Evolutionary conservation across 2,797 vertebrate species (phyloP).

Genomic region (Holocentrus rufus): DNA sequence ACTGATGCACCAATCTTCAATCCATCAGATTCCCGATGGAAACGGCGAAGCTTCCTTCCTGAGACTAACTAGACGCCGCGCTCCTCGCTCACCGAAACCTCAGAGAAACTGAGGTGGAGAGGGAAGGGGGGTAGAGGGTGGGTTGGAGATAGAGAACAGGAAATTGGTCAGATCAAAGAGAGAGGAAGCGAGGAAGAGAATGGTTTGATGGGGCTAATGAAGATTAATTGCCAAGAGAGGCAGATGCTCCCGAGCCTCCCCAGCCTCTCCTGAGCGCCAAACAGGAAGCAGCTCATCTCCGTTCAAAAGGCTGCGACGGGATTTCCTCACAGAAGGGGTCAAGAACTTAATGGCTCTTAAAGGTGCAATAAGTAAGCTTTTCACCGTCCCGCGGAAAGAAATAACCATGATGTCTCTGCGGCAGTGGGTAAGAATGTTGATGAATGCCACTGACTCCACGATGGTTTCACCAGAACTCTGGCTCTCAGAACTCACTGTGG

Average conservation of each 20-base stretch:
- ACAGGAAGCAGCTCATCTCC: conserved; percentile 18
- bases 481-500: no score
- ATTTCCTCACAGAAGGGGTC: conserved; percentile 10
- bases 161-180: conserved; percentile 23
- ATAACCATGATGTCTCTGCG: no score
- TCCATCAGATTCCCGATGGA: conserved; percentile 20
- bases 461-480: no score
- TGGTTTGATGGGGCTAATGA: conserved; percentile 53
- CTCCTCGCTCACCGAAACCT: neutral
- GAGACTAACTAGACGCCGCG: neutral
- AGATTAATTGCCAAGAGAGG: conserved; percentile 47
- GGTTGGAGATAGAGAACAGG: conserved; percentile 5
- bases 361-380: no score
- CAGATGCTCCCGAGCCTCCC: neutral
- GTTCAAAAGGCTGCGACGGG: conserved; percentile 8
- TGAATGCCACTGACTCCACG: no score
- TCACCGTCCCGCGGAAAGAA: no score
- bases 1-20: neutral
- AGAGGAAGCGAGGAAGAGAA: conserved; percentile 17
- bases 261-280: neutral
- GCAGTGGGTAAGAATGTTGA: no score
- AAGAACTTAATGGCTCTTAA: neutral
- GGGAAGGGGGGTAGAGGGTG: no score
- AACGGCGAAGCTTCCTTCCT: conserved; percentile 36
- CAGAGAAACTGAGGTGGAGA: conserved; percentile 12